Conservation (phyloP, 2,888 invertebrate species). For the Orgyia antiqua region DNA sequence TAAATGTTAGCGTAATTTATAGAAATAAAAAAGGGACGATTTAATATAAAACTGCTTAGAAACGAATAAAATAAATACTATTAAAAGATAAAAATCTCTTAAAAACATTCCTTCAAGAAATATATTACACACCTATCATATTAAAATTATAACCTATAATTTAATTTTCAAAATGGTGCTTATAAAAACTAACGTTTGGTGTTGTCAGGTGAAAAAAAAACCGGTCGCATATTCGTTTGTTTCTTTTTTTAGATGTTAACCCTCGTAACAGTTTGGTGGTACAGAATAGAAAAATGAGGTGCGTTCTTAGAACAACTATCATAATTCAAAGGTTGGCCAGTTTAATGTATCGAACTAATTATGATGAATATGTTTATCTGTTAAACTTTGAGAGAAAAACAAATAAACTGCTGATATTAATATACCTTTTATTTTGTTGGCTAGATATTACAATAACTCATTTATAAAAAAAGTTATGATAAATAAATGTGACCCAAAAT, state of each 20-base stretch:
- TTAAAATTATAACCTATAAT: slow-evolving; percentile 77
- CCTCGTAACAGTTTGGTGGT: slow-evolving; percentile 47
- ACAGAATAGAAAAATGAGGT: slow-evolving; percentile 56
- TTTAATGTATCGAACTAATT: slow-evolving; percentile 30
- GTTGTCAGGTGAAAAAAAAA: slow-evolving; percentile 66
- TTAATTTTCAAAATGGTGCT: slow-evolving; percentile 68
- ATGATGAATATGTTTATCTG: slow-evolving; percentile 29
- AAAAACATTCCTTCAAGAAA: slow-evolving; percentile 46
- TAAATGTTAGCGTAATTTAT: slow-evolving; percentile 23
- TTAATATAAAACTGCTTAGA: slow-evolving; percentile 29
- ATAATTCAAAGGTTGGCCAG: slow-evolving; percentile 47
- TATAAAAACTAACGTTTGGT: slow-evolving; percentile 63
- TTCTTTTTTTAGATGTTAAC: slow-evolving; percentile 52
- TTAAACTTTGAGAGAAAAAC: slow-evolving; percentile 11
- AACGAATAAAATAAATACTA: slow-evolving; percentile 46
- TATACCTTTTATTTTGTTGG: background rate
- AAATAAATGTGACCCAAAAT: too few relatives aligned
- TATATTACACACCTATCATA: slow-evolving; percentile 74
- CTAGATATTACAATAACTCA: too few relatives aligned
- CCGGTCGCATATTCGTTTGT: slow-evolving; percentile 62
- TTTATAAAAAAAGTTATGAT: too few relatives aligned
- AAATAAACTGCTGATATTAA: slow-evolving; percentile 2
- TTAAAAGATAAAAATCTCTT: slow-evolving; percentile 58
- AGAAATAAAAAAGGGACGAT: slow-evolving; percentile 29
- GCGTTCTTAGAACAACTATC: slow-evolving; percentile 52